These are phyloP conservation scores for Thymelicus acteon DNA, from an alignment of 2,888 invertebrate species.

Conservation along the genomic window DNA sequence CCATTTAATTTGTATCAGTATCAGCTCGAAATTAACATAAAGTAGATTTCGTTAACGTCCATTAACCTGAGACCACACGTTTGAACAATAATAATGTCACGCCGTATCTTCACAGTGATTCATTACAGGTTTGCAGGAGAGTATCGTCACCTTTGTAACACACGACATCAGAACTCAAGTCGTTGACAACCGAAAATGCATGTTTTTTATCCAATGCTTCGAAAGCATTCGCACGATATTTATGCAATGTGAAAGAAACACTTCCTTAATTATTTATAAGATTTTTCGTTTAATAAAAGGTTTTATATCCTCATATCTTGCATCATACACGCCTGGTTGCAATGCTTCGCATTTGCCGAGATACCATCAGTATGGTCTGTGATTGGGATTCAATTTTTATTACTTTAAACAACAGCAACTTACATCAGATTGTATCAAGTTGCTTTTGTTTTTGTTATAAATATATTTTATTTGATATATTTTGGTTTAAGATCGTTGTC, in stretches of 20 bases:
- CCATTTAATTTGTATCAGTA: conserved; percentile 64
- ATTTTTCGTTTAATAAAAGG: conserved; percentile 49
- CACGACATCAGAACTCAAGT: conserved; percentile 45
- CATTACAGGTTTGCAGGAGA: conserved; percentile 74
- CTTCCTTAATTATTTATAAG: conserved; percentile 58
- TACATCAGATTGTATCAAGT: conserved; percentile 8
- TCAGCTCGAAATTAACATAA: conserved; percentile 77
- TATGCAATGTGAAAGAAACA: conserved; percentile 56
- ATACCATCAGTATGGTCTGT: conserved; percentile 59
- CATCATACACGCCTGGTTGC: conserved; percentile 79
- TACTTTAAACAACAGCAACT: conserved; percentile 41
- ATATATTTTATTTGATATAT: not conserved
- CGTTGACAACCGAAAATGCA: conserved; percentile 46
- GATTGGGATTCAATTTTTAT: conserved; percentile 49
- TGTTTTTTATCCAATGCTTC: conserved; percentile 49
- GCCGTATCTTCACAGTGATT: conserved; percentile 70
- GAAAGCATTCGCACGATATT: conserved; percentile 65
- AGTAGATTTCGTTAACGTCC: conserved; percentile 74
- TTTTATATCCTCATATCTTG: conserved; percentile 53
- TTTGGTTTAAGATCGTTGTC: conserved; percentile 9
- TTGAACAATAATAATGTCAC: conserved; percentile 50
- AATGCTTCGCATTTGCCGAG: conserved; percentile 81
- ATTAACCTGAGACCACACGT: conserved; percentile 84
- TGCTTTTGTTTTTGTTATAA: conserved; percentile 17
- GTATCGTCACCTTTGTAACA: conserved; percentile 59